Base-by-base conservation (phyloP, 2,888 invertebrate species). In the Ectobius pallidus region DNA sequence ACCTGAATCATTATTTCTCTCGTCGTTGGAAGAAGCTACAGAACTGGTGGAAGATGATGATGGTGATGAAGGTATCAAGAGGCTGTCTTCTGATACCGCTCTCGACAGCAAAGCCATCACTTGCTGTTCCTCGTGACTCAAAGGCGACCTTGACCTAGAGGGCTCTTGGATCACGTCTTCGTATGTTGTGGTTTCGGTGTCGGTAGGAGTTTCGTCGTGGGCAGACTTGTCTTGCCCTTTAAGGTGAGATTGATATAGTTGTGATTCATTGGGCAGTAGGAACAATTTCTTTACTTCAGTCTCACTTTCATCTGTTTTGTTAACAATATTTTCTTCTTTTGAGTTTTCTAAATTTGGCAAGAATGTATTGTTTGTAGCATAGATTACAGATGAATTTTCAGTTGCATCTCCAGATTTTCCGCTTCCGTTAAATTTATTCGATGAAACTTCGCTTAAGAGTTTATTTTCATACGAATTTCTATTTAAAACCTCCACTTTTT, bases 41-140 rank as follows among this genome's bases (percentile, higher is more conserved):
- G 65, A 42, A 6, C 27, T 44, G 3, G 65, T n/a, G 22, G 70
- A 58, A 18, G 70, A 22, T 18, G 70, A 70, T 27, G 70, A 58
- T 55, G 55, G 30, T 6, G 83, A 83, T 0, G 82, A 82, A 55
- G 82, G 82, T 1, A 83, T 81, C 67, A 84, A 76, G 1, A 84
- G 79, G 74, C 83, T 84, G 71, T 84, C 84, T 11, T 73, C 74
- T 6, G 77, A 77, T 1, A 74, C 72, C 2, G 76, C 74, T 11
- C 71, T 58, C 18, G 72, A 69, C 18, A 74, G 30, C 55, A 74
- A 25, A 44, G 69, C 49, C 58, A 74, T 72, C 4, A 74, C 70
- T 30, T 62, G 63, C 16, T 61, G 67, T 58, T 75, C 44, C 22
- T 73, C 68, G 4, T 67, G 7, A 1, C 67, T 70, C 16, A 72